phyloP scores from a whole-genome alignment of 2,113 vertebrate genomes.

The Protobothrops flavoviridis region DNA sequence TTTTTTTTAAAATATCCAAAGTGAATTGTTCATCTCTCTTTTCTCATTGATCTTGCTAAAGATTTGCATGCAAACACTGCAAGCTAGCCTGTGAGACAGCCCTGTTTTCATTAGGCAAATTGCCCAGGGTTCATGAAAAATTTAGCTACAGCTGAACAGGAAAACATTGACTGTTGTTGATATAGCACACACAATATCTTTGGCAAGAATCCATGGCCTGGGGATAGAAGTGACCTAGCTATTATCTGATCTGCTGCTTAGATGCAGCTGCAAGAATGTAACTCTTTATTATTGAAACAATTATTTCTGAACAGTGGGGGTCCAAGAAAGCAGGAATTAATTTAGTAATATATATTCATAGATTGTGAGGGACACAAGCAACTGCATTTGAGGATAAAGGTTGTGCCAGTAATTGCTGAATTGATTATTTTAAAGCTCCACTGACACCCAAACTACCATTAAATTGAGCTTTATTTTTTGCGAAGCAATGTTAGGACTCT shows the following conservation, averaged over 20 bases:
- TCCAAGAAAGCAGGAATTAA: constrained; percentile 15
- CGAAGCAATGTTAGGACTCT: constrained; percentile 41
- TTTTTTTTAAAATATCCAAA: neutral
- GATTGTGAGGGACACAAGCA: constrained; percentile 54
- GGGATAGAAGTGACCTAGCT: constrained; percentile 42
- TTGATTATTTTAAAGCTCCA: constrained; percentile 60
- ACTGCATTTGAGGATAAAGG: constrained; percentile 53
- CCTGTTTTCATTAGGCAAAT: constrained; percentile 58
- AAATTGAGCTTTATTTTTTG: constrained; percentile 56
- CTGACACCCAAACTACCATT: constrained; percentile 59
- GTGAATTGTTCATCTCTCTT: neutral
- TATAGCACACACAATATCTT: constrained; percentile 35
- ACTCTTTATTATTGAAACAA: constrained; percentile 41
- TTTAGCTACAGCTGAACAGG: constrained; percentile 48
- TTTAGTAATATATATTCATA: constrained; percentile 50
- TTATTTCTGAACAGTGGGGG: constrained; percentile 19
- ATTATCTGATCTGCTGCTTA: constrained; percentile 55
- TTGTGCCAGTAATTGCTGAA: constrained; percentile 67
- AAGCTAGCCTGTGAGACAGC: constrained; percentile 32
- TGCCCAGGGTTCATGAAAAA: constrained; percentile 63
- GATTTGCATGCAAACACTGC: neutral
- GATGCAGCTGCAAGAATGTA: constrained; percentile 53
- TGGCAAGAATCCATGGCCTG: constrained; percentile 46
- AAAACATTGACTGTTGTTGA: constrained; percentile 53
- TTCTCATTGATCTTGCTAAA: neutral